Conservation (phyloP, 2,888 invertebrate genomes). For the Melitaea athalia region DNA sequence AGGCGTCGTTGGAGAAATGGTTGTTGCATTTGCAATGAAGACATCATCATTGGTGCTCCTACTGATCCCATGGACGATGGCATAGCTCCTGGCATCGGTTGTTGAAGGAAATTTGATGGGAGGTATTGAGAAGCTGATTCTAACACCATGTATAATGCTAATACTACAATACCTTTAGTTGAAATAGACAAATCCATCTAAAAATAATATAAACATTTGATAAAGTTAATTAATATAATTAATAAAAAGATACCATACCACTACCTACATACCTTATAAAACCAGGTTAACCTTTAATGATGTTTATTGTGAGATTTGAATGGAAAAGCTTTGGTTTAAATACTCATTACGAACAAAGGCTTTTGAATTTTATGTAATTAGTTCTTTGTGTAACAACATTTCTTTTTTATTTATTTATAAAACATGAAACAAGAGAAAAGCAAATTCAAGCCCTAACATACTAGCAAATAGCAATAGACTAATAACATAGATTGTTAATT, state of each 20-base stretch:
- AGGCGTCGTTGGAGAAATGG: conserved; percentile 50
- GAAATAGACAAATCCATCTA: conserved; percentile 29
- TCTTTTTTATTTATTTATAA: neutral
- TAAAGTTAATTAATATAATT: neutral
- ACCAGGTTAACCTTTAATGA: neutral
- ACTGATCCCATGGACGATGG: conserved; percentile 34
- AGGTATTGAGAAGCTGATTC: conserved; percentile 28
- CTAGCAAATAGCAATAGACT: too few relatives aligned
- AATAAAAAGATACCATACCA: neutral
- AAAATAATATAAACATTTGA: conserved; percentile 10
- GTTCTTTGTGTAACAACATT: neutral
- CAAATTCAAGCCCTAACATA: neutral
- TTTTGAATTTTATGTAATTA: conserved; percentile 4
- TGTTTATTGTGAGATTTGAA: neutral
- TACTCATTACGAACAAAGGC: conserved; percentile 23
- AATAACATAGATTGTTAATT: neutral
- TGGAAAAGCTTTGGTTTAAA: conserved; percentile 15
- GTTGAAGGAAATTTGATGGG: conserved; percentile 26
- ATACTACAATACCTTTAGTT: conserved; percentile 11
- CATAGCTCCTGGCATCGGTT: conserved; percentile 21
- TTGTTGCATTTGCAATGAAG: conserved; percentile 40
- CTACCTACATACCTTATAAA: neutral
- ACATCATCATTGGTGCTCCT: conserved; percentile 46
- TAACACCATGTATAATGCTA: conserved; percentile 17
- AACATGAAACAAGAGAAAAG: neutral